Evolutionary conservation across 2,888 invertebrate genomes (phyloP).

Genomic region (Bombylius major): DNA sequence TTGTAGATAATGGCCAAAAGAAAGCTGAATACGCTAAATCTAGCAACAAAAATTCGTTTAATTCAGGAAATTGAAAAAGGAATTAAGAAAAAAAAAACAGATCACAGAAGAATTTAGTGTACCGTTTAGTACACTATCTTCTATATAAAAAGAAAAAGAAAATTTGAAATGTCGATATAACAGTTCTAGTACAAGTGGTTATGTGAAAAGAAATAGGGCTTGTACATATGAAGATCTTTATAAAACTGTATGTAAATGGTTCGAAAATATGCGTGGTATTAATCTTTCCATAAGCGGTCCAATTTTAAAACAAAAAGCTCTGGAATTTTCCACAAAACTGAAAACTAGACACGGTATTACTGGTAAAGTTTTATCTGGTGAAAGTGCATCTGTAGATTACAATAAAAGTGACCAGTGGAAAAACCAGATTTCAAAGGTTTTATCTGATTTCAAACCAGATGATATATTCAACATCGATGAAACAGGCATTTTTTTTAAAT

Average conservation of each 20-base stretch:
- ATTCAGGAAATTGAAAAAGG: background rate
- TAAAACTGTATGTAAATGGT: background rate
- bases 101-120: background rate
- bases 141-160: background rate
- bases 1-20: background rate
- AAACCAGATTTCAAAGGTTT: background rate
- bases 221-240: background rate
- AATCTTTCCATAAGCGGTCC: background rate
- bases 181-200: too few relatives aligned
- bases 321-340: background rate
- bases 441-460: background rate
- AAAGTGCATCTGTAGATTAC: background rate
- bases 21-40: background rate
- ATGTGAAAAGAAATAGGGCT: background rate
- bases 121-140: background rate
- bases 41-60: background rate
- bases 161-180: too few relatives aligned
- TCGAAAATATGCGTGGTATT: background rate
- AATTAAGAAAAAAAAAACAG: background rate
- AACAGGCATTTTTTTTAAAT: slow-evolving; percentile 6
- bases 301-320: background rate
- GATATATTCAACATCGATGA: slow-evolving; percentile 7
- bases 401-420: background rate
- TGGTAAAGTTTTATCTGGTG: background rate
- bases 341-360: background rate